Base-by-base conservation (phyloP, 2,888 invertebrate species). In the Adela reaumurella region DNA sequence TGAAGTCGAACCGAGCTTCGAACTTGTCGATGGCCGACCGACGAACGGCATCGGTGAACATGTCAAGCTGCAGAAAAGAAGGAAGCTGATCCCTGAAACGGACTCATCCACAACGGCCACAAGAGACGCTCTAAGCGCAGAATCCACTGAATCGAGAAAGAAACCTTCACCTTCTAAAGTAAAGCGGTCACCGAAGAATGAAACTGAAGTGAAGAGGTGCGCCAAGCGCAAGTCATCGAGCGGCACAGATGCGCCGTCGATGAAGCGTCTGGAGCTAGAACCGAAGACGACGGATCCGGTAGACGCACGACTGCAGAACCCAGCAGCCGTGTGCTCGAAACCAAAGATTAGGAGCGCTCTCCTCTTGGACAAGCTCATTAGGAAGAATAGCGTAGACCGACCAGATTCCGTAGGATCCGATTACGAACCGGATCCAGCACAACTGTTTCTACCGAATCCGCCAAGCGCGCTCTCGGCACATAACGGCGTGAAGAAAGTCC, bases 311-410 rank as follows among this genome's bases (percentile, higher is more conserved):
- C 49, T 59, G 1, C 67, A 65, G 8, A 67, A 69, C 50, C 49
- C 56, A 29, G 52, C 58, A 44, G 29, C 57, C 14, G 48, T 51
- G 18, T 50, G 49, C 44, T 49, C 56, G 16, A 81, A 74, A 57
- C 69, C 72, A 41, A 77, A 74, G 63, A 73, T 62, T 53, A 79
- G 78, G 62, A 79, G 78, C 55, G 79, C 76, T 6, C 59, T 78
- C 46, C 61, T 83, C 42, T 67, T 83, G n/a, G 83, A 83, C 56
- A 81, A 78, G 59, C 66, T 83, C 45, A 67, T 83, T 52, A 71
- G 79, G 53, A 83, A 82, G 63, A 83, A 83, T 58, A 83, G 81
- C 59, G 73, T 84, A 43, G 84, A 84, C 52, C 69, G 81, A 57
- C 60, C 65, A 8, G 74, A 70, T 42, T 60, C 74, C 54, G 66